phyloP scores from a whole-genome alignment of 2,797 vertebrate species.

The Perdix hodgsoniae region DNA sequence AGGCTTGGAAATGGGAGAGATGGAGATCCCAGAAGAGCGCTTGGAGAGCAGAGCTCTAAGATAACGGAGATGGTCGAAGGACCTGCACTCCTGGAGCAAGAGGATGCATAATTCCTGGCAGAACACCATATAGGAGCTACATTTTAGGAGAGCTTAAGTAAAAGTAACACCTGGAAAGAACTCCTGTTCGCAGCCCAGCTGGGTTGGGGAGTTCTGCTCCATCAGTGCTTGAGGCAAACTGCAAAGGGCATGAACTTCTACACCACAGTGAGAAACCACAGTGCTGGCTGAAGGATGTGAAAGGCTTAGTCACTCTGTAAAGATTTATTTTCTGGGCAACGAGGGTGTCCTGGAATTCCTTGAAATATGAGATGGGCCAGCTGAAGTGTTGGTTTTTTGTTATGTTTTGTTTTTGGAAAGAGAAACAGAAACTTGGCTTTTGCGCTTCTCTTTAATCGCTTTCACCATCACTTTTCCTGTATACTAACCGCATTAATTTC shows the following conservation, averaged over 20 bases:
- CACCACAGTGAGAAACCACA: rapidly evolving
- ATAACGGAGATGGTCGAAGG: neutral
- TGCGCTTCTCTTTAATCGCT: neutral
- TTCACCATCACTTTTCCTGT: neutral
- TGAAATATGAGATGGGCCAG: neutral
- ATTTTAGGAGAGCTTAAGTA: neutral
- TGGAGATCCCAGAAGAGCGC: neutral
- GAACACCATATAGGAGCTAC: neutral
- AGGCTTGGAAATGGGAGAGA: neutral
- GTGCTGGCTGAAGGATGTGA: neutral
- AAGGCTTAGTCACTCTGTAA: neutral
- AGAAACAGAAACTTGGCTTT: neutral
- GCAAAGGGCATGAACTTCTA: rapidly evolving
- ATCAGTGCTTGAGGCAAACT: neutral
- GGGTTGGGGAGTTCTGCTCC: neutral
- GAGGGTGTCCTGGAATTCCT: neutral
- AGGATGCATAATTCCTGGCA: neutral
- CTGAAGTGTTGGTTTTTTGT: neutral
- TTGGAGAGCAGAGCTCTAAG: neutral
- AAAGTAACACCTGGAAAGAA: neutral
- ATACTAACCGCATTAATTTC: neutral
- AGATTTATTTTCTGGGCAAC: neutral
- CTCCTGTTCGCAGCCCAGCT: neutral
- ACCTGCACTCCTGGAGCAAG: neutral
- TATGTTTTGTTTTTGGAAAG: neutral